These are phyloP conservation scores for Wasmannia auropunctata DNA, from an alignment of 1,140 invertebrate species.

Conservation along the genomic window DNA sequence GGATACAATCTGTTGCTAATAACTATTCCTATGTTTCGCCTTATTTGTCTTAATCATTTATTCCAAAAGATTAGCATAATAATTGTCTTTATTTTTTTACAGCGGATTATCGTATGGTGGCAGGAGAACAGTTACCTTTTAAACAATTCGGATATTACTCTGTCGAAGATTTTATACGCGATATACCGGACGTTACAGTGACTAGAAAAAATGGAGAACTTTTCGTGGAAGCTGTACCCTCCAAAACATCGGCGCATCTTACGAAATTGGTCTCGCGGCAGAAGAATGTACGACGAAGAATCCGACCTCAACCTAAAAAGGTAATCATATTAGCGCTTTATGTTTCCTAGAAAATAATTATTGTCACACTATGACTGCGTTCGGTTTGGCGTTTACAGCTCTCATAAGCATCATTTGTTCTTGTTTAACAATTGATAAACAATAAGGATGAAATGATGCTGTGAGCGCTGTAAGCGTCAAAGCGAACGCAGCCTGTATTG, in stretches of 20 bases:
- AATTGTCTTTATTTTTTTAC: slow-evolving; percentile 42
- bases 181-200: slow-evolving; percentile 85
- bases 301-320: slow-evolving; percentile 8
- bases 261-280: slow-evolving; percentile 86
- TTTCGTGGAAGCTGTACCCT: slow-evolving; percentile 85
- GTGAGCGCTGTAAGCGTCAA: too few relatives aligned
- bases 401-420: too few relatives aligned
- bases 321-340: background rate
- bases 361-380: too few relatives aligned
- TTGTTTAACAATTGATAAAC: too few relatives aligned
- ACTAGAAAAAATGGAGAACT: slow-evolving; percentile 80
- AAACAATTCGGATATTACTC: slow-evolving; percentile 85
- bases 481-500: too few relatives aligned
- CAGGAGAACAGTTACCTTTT: slow-evolving; percentile 87
- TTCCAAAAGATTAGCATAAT: background rate
- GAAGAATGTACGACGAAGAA: slow-evolving; percentile 78
- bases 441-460: too few relatives aligned
- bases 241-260: slow-evolving; percentile 86
- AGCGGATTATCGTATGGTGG: slow-evolving; percentile 86
- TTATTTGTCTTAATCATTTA: background rate
- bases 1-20: background rate
- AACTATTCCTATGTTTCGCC: background rate
- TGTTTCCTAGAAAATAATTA: background rate
- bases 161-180: slow-evolving; percentile 86
- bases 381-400: too few relatives aligned